Evolutionary conservation across 2,113 vertebrate genomes (phyloP).

Genomic region (Elachura formosa): DNA sequence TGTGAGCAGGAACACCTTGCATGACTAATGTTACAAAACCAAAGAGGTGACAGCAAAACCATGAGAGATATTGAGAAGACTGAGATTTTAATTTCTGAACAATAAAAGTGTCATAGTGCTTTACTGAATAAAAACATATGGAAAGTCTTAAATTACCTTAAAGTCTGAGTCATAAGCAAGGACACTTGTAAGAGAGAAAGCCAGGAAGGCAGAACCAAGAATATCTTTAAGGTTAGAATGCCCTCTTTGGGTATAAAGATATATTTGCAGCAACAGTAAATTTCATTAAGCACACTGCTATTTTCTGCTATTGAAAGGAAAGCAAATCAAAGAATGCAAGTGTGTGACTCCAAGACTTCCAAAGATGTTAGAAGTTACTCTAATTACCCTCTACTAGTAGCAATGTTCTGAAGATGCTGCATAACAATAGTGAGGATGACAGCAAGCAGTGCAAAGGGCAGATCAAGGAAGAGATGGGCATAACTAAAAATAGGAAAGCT

Average conservation of each 20-base stretch:
- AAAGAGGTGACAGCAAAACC: not conserved
- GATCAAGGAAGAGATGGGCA: not conserved
- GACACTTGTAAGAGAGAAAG: not conserved
- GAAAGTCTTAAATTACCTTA: constrained; percentile 11
- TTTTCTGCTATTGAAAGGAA: not conserved
- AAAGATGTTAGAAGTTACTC: not conserved
- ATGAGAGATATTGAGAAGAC: not conserved
- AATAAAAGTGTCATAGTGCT: not conserved
- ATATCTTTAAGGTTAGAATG: constrained; percentile 65
- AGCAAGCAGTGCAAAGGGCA: not conserved
- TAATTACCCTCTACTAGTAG: not conserved
- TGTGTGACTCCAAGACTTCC: not conserved
- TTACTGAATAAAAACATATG: not conserved
- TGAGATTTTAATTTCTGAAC: not conserved
- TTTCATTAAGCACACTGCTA: not conserved
- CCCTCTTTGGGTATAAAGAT: constrained; percentile 70
- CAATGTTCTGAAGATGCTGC: not conserved
- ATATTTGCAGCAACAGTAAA: constrained; percentile 13
- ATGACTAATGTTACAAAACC: not conserved
- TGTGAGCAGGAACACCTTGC: not conserved
- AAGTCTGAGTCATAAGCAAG: not conserved
- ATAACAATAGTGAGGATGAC: not conserved
- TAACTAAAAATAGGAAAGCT: not conserved
- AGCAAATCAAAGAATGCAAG: not conserved
- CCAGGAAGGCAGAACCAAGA: not conserved